Evolutionary conservation across 2,113 vertebrate species (phyloP), one percentile per base, ranked within the genome.

Genomic region (Ceratotherium simum): DNA sequence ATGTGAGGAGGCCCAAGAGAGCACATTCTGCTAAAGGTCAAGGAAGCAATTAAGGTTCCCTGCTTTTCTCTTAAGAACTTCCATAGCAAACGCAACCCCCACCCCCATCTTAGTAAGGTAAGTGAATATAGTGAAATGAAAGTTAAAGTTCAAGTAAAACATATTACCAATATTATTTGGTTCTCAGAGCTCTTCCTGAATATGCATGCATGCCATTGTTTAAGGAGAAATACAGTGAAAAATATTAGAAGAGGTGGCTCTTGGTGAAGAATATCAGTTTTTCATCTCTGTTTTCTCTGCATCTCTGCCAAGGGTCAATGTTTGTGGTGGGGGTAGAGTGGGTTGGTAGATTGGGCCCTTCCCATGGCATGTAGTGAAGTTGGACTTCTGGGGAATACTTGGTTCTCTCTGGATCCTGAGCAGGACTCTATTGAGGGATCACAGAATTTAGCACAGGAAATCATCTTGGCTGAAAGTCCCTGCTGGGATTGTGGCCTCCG

Each of bases 31-130:
- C 8, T 95, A 95, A 97, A 98, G 95, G 95, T 97, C 95, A 98
- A 95, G 96, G 87, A 18, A 95, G 76, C 82, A 91, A 97, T 98
- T 98, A 97, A 46, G 81, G 97, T 97, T 98, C 81, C 46, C 14
- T 97, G 42, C 75, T 97, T 88, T 91, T 92, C 80, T 91, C 93
- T 82, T 12, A 97, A 97, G 97, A 92, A 75, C 84, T 73, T 85
- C 33, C 46, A 6, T 3, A 58, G 85, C 60, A 36, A 78, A 76
- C 13, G 81, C 46, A 5, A 42, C 86, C 42, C 9, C 4, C 36
- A 11, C 56, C 42, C 18, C 9, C 13, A 3, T 94, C 90, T 90
- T 42, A 81, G 86, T 65, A 87, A 67, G 29, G 60, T 65, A 84
- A 96, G 95, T 62, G 82, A 81, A 95, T 88, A 42, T 69, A 72